Evolutionary conservation across 2,113 vertebrate genomes (phyloP).

Genomic region (Cygnus atratus): DNA sequence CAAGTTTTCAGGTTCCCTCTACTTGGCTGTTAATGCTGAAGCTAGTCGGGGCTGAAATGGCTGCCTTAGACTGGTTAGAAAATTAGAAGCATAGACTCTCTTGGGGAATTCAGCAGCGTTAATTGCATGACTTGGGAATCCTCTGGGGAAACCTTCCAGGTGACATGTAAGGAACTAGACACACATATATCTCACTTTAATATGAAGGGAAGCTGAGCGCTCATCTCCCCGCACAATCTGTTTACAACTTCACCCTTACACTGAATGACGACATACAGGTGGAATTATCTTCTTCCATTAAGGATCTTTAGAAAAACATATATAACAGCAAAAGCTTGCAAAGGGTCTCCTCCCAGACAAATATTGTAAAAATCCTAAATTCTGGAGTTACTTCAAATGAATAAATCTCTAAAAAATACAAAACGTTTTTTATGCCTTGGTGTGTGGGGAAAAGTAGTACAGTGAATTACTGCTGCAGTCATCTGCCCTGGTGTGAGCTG

Average conservation of each 20-base stretch:
- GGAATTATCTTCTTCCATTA: constrained; percentile 35
- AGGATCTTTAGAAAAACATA: constrained; percentile 7
- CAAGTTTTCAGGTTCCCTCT: background rate
- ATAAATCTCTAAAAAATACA: background rate
- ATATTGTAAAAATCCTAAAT: background rate
- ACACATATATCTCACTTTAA: constrained; percentile 45
- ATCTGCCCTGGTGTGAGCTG: background rate
- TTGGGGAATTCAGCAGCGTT: constrained; percentile 5
- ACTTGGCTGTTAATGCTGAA: background rate
- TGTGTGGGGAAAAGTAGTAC: background rate
- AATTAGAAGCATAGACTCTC: background rate
- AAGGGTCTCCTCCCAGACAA: background rate
- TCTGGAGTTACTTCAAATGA: constrained; percentile 16
- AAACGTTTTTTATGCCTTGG: background rate
- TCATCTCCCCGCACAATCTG: constrained; percentile 6
- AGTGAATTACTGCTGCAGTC: background rate
- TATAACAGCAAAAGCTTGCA: background rate
- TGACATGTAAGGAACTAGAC: constrained; percentile 40
- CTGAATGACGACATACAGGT: constrained; percentile 9
- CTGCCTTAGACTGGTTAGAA: background rate
- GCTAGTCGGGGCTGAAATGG: background rate
- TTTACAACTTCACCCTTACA: constrained; percentile 11
- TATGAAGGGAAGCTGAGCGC: background rate
- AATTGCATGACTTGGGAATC: constrained; percentile 34
- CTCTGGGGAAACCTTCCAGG: constrained; percentile 39